Conservation (phyloP, 2,888 invertebrate species). For the Luperina testacea region DNA sequence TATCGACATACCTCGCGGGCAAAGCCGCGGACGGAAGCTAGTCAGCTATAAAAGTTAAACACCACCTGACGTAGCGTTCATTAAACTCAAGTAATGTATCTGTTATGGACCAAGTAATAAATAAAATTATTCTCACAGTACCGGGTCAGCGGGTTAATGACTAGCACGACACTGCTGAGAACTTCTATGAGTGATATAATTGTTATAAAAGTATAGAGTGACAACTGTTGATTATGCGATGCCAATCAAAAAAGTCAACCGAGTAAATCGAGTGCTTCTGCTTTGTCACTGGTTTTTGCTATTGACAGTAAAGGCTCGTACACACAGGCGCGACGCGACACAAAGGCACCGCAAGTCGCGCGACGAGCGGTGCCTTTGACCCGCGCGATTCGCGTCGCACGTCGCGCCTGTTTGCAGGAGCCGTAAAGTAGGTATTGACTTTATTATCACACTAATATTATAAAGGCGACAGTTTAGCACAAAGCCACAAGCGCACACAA, state of each 20-base stretch:
- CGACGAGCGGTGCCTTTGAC: too few relatives aligned
- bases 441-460: too few relatives aligned
- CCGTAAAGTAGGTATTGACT: too few relatives aligned
- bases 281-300: not conserved
- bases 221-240: conserved; percentile 20
- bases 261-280: conserved; percentile 22
- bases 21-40: too few relatives aligned
- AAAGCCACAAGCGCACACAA: too few relatives aligned
- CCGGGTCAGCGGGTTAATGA: conserved; percentile 27
- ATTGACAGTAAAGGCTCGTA: not conserved
- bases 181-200: conserved; percentile 43
- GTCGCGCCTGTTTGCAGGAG: too few relatives aligned
- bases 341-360: too few relatives aligned
- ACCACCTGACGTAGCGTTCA: not conserved
- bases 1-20: too few relatives aligned
- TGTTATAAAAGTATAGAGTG: conserved; percentile 34
- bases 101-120: too few relatives aligned
- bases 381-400: too few relatives aligned
- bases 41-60: not conserved
- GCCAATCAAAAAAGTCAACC: conserved; percentile 30
- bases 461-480: too few relatives aligned
- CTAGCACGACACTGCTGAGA: conserved; percentile 5
- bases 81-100: not conserved
- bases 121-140: conserved; percentile 3
- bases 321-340: too few relatives aligned